Evolutionary conservation across 2,797 vertebrate species (phyloP).

Genomic region (Gymnocypris eckloni): DNA sequence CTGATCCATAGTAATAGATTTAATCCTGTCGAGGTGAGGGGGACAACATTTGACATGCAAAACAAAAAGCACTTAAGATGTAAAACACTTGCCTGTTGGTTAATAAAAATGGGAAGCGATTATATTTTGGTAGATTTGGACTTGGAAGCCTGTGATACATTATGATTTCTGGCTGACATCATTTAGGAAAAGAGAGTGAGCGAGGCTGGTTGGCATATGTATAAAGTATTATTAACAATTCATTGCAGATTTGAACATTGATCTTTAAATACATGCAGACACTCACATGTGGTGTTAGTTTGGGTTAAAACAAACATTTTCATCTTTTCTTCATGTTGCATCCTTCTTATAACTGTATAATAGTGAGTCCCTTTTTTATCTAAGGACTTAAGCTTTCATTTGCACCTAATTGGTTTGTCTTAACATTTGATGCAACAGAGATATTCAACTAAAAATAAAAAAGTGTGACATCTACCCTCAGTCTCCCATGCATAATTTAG

Average conservation of each 20-base stretch:
- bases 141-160: constrained; percentile 20
- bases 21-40: background rate
- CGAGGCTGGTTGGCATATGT: constrained; percentile 15
- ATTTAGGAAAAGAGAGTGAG: constrained; percentile 25
- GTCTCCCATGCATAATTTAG: background rate
- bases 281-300: constrained; percentile 39
- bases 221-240: constrained; percentile 41
- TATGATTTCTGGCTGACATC: constrained; percentile 18
- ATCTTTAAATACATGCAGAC: constrained; percentile 44
- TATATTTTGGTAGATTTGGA: background rate
- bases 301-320: constrained; percentile 24
- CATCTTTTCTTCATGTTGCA: background rate
- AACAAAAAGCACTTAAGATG: background rate
- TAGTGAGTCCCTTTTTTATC: background rate
- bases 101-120: background rate
- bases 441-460: background rate
- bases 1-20: background rate
- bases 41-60: background rate
- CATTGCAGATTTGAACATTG: constrained; percentile 36
- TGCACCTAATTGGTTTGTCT: background rate
- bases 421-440: background rate
- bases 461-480: background rate
- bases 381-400: background rate
- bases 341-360: background rate
- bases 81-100: background rate